phyloP scores from a whole-genome alignment of 1,140 invertebrate genomes.

The Schlechtendalia chinensis region DNA sequence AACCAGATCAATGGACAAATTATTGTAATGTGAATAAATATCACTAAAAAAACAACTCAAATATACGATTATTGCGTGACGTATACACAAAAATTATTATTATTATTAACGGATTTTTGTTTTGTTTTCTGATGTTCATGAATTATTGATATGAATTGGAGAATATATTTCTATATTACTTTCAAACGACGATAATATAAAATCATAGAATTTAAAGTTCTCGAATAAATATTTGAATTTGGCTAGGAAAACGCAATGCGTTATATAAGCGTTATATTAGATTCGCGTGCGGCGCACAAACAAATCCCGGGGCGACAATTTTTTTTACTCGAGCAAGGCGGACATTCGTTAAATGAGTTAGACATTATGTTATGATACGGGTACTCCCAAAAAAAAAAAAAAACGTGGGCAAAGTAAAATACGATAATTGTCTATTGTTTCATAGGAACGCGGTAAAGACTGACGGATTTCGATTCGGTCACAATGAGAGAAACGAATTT shows the following conservation, averaged over 20 bases:
- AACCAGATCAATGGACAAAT: background rate
- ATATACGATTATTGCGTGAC: background rate
- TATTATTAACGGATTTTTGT: background rate
- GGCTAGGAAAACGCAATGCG: background rate
- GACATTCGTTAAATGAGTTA: no score
- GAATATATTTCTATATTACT: background rate
- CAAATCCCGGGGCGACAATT: no score
- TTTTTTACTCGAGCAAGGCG: no score
- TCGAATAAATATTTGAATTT: background rate
- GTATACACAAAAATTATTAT: background rate
- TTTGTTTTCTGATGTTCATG: background rate
- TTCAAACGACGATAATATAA: background rate
- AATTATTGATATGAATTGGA: background rate
- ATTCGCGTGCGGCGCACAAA: no score
- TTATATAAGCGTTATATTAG: no score
- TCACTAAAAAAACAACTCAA: background rate
- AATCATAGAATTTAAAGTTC: background rate
- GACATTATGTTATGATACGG: no score
- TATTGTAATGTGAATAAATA: background rate
- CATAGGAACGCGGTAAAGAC: no score
- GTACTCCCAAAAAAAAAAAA: no score
- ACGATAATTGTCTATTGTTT: no score
- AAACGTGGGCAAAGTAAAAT: no score
- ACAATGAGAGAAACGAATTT: no score
- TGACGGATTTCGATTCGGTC: no score